Conservation (phyloP, 2,888 invertebrate species). For the Nebria salina region DNA sequence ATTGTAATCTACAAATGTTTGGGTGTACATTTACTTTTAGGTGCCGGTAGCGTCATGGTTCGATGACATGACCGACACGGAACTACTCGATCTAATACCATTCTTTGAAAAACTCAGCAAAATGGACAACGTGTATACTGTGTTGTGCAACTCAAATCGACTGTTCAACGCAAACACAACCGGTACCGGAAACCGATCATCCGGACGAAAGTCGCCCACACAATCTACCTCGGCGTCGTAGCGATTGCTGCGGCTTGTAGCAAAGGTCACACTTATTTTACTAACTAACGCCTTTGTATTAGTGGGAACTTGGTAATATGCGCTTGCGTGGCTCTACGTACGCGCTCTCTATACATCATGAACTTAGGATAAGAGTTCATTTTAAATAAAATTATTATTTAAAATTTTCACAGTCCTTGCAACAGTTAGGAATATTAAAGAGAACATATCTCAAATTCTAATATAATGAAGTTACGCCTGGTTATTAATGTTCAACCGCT, state of each 20-base stretch:
- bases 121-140: conserved; percentile 96
- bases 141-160: conserved; percentile 91
- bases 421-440: neutral
- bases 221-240: conserved; percentile 50
- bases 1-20: neutral
- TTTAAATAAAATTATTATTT: neutral
- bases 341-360: neutral
- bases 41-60: conserved; percentile 99
- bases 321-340: neutral
- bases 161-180: conserved; percentile 70
- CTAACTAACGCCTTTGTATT: conserved; percentile 39
- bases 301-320: conserved; percentile 37
- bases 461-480: no score
- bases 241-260: conserved; percentile 31
- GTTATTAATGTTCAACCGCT: neutral
- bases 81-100: conserved; percentile 96
- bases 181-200: conserved; percentile 53
- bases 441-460: neutral
- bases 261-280: conserved; percentile 39
- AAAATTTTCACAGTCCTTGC: neutral
- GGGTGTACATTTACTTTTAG: conserved; percentile 60
- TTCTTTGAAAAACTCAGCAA: conserved; percentile 97
- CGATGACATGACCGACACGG: conserved; percentile 97
- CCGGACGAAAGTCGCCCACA: conserved; percentile 35
- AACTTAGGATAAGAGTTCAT: neutral